Percentiles rank a stretch among this genome's conserved stretches.
Conservation (phyloP, 2,888 invertebrate genomes). For the Drosophila setosimentum region DNA sequence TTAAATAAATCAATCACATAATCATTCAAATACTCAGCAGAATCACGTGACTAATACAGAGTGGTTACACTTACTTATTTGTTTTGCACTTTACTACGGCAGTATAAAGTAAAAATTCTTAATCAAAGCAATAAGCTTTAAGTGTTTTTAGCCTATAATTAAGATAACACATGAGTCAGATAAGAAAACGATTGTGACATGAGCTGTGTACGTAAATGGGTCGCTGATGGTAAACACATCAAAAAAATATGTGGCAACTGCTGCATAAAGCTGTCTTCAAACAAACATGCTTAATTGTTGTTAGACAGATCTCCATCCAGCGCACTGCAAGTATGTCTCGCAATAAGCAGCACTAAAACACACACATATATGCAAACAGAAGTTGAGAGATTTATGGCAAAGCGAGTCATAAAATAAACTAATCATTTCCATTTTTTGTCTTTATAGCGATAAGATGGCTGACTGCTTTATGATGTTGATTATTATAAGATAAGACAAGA, state of each 20-base stretch:
- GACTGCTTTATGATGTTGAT: conserved; percentile 39
- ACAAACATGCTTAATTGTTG: conserved; percentile 37
- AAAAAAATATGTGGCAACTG: conserved; percentile 35
- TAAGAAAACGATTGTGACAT: conserved; percentile 13
- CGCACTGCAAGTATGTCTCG: conserved; percentile 36
- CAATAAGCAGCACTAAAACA: conserved; percentile 17
- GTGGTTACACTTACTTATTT: conserved; percentile 3
- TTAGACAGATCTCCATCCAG: conserved; percentile 30
- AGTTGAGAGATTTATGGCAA: conserved; percentile 42
- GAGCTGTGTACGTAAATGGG: conserved; percentile 41
- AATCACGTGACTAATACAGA: conserved; percentile 30
- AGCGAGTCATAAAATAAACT: conserved; percentile 47
- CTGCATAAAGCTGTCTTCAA: conserved; percentile 46
- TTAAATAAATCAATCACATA: conserved; percentile 14
- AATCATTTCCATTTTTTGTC: conserved; percentile 24
- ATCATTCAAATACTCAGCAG: neutral
- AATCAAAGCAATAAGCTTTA: conserved; percentile 8
- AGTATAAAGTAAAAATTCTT: neutral
- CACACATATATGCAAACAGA: conserved; percentile 26
- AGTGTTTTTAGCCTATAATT: conserved; percentile 2
- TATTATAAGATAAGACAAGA: conserved; percentile 44
- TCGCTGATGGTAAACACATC: conserved; percentile 44
- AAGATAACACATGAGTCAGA: conserved; percentile 34
- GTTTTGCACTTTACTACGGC: neutral
- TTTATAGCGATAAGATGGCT: conserved; percentile 58